Conservation (phyloP, 1,140 invertebrate genomes). For the Heliconius himera region DNA sequence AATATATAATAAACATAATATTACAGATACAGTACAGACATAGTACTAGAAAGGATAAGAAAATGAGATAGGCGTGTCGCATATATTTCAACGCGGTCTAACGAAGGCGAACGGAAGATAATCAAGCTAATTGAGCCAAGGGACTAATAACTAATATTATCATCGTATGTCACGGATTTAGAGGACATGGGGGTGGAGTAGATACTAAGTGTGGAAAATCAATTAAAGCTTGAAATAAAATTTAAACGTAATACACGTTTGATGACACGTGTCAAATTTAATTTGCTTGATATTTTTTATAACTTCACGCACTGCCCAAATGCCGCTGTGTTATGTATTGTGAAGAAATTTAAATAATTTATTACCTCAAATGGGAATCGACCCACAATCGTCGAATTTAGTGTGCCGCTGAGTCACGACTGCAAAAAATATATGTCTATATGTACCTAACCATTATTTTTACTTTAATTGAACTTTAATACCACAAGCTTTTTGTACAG, state of each 20-base stretch:
- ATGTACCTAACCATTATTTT: neutral
- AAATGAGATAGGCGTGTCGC: constrained; percentile 31
- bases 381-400: neutral
- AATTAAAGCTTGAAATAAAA: neutral
- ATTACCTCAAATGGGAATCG: neutral
- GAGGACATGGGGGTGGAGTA: neutral
- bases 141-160: constrained; percentile 26
- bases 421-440: too few species aligned
- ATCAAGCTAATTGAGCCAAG: constrained; percentile 49
- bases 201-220: neutral
- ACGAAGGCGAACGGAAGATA: constrained; percentile 45
- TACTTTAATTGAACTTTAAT: neutral
- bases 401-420: neutral
- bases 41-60: neutral
- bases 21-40: too few species aligned
- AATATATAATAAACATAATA: neutral
- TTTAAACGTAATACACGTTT: neutral
- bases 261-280: too few species aligned
- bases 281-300: neutral
- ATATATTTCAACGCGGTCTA: constrained; percentile 33
- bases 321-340: neutral
- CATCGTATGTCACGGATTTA: constrained; percentile 15
- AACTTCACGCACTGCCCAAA: neutral
- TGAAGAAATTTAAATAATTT: neutral
- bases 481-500: neutral